A percentile compares a stretch with the other conserved stretches of the same genome.
phyloP scores from a whole-genome alignment of 30 jellyfish, hydroid and myxozoan genomes.

The Nemopilema nomurai region DNA sequence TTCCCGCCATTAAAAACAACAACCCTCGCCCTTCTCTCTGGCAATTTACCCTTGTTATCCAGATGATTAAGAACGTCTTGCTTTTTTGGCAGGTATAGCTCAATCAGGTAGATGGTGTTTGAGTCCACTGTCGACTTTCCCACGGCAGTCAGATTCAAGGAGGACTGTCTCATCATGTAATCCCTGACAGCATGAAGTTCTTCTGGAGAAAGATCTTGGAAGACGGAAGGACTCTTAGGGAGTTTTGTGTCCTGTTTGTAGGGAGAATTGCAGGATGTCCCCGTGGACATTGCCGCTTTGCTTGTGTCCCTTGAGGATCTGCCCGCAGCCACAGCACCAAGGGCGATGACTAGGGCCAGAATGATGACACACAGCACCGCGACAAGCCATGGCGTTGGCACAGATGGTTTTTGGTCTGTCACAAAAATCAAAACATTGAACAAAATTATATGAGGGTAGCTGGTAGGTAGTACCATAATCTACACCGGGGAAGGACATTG shows the following conservation, averaged over 20 bases:
- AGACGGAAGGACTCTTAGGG: conserved; percentile 56
- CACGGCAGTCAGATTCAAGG: conserved; percentile 40
- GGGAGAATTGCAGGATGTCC: conserved; percentile 43
- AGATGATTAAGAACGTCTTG: conserved; percentile 52
- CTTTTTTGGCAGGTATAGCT: conserved; percentile 76
- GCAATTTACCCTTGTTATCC: conserved; percentile 62
- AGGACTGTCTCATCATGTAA: conserved; percentile 30
- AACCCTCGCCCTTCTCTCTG: conserved; percentile 79
- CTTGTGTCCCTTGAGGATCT: not conserved
- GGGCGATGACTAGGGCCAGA: conserved; percentile 23
- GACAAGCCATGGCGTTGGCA: conserved; percentile 18
- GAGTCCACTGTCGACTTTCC: conserved; percentile 39
- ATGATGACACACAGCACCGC: not conserved
- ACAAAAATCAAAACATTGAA: not conserved
- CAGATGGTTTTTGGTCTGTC: not conserved
- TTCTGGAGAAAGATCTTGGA: conserved; percentile 66
- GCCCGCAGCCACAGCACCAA: not conserved
- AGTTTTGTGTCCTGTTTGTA: conserved; percentile 65
- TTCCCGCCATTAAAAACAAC: conserved; percentile 64
- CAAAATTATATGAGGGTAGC: not conserved
- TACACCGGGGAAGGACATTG: too few species aligned
- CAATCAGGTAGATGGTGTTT: too few species aligned
- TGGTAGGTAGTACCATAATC: too few species aligned
- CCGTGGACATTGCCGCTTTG: not conserved
- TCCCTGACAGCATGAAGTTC: conserved; percentile 64